phyloP scores from a whole-genome alignment of 2,113 vertebrate genomes.

The Saguinus imperator region DNA sequence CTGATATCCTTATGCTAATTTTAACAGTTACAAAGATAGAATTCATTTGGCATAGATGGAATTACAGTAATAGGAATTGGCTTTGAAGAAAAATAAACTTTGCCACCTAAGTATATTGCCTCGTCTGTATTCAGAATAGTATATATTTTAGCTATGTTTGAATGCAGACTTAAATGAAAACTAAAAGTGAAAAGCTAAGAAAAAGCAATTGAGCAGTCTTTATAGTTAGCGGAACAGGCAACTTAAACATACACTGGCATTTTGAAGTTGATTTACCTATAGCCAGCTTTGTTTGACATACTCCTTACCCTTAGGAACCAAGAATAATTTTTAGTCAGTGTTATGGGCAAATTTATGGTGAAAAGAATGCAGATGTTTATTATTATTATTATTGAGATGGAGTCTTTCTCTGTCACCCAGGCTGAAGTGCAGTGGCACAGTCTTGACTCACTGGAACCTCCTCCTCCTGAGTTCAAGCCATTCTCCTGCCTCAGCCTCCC shows the following conservation, averaged over 20 bases:
- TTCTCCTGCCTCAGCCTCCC: no score
- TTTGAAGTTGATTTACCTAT: not conserved
- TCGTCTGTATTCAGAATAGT: not conserved
- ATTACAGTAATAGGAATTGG: not conserved
- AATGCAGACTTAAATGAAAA: not conserved
- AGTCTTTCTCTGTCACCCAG: no score
- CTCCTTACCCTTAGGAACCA: not conserved
- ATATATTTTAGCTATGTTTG: not conserved
- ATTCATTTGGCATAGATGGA: not conserved
- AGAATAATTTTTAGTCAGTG: not conserved
- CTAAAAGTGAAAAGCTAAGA: not conserved
- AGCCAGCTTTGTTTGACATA: not conserved
- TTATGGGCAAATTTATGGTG: not conserved
- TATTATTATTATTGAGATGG: not conserved
- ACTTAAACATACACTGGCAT: not conserved
- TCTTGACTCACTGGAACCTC: no score
- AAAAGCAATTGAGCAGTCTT: not conserved
- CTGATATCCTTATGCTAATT: not conserved
- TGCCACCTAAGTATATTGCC: not conserved
- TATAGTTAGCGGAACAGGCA: not conserved
- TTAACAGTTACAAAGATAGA: not conserved
- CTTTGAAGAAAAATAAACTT: not conserved
- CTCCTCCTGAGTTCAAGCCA: no score
- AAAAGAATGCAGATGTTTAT: not conserved
- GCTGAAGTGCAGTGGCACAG: no score